Evolutionary conservation across 2,797 vertebrate species (phyloP), one percentile per base, ranked within the genome.

Genomic region (Adelosebastes latens): DNA sequence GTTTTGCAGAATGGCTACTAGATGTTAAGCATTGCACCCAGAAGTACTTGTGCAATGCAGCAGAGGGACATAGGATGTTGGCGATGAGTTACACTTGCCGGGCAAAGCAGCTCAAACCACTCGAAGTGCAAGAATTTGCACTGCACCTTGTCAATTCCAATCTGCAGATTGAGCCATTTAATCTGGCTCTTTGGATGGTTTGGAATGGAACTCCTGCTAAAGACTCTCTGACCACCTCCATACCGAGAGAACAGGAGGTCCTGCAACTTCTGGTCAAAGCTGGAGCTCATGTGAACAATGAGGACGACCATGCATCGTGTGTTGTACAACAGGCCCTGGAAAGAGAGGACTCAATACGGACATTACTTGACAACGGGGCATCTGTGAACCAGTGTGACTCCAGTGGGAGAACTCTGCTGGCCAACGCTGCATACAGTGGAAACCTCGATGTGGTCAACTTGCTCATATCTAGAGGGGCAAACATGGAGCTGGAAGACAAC

Each of bases 1-100:
- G 99, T 80, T 99, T 99, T 95, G 98, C 98, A 0, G 99, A 99
- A 79, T 99, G 99, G 99, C 91, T 99, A 42, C 93, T 99, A 73
- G 98, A 99, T 61, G 98, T 99, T n/a, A 99, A 99, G 86, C 98
- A 99, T 76, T 99, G 98, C 81, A 99, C 99, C 0, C 99, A 99
- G 85, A 99, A 99, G 87, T 99, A 99, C 91, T 83, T 99, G 77
- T 99, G 99, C 85, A 99, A 99, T 0, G 98, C 97, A 0, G 98
- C 99, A 0, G 98, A 99, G 77, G 98, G 98, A 49, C 98, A 99
- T 84, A 92, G 98, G 31, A 99, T 99, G 98, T 92, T 99, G 92
- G 98, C 99, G 0, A 99, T 99, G 98, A 99, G 98, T 88, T 99
- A 98, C 65, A 99, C 98, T 8, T 99, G 98, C 90, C 95, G 97